Evolutionary conservation across 2,797 vertebrate genomes (phyloP).

Genomic region (Trachops cirrhosus): DNA sequence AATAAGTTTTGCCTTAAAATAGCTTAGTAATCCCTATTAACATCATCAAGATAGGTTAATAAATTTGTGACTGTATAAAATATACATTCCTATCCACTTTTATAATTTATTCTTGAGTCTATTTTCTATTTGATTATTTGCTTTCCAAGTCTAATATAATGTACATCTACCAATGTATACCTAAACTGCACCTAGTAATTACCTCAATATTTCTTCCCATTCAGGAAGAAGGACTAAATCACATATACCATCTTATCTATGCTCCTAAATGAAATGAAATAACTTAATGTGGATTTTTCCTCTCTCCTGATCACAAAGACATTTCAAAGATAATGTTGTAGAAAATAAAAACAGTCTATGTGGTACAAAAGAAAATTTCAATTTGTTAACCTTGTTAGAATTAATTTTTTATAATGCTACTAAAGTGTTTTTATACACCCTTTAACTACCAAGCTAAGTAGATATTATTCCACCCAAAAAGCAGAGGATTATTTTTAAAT

Average conservation of each 20-base stretch:
- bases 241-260: not conserved
- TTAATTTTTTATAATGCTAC: not conserved
- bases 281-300: not conserved
- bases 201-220: not conserved
- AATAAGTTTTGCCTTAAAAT: not conserved
- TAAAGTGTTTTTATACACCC: not conserved
- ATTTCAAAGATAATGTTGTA: slow-evolving; percentile 19
- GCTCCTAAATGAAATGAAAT: slow-evolving; percentile 14
- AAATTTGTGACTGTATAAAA: not conserved
- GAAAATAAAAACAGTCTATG: not conserved
- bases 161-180: not conserved
- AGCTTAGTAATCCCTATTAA: not conserved
- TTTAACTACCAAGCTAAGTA: slow-evolving; percentile 17
- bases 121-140: slow-evolving; percentile 10
- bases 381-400: slow-evolving; percentile 29
- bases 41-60: not conserved
- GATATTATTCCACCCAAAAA: not conserved
- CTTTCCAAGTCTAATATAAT: not conserved
- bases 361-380: slow-evolving; percentile 33
- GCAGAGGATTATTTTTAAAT: not conserved
- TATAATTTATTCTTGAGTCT: not conserved
- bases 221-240: slow-evolving; percentile 24
- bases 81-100: not conserved
- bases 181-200: not conserved
- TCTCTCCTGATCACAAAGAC: not conserved